Evolutionary conservation across 2,888 invertebrate species (phyloP), one percentile per base, ranked within the genome.

Genomic region (Schrankia costaestrigalis): DNA sequence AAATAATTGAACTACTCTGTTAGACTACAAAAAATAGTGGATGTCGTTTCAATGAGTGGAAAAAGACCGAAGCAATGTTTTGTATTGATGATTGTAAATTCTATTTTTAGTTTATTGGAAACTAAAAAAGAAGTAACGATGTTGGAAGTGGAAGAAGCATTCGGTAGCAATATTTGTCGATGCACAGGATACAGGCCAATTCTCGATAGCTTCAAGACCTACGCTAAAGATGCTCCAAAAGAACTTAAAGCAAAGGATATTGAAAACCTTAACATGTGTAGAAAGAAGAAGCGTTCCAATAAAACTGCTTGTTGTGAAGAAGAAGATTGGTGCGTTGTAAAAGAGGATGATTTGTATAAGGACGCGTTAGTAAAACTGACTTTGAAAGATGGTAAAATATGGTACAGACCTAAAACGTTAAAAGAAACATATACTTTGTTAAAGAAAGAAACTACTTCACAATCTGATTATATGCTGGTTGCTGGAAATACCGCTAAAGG

Each of bases 121-220:
- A n/a, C n/a, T n/a, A 63, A 56, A 5, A 62, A 62, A 44, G 68
- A 80, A 4, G 55, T 91, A 18, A 90, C 90, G 3, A 90, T 90
- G 89, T 78, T 90, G 18, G 90, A 93, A 50, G 86, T 94, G 11
- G 94, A 94, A 64, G 90, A 92, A 50, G 89, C 92, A 0, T 92
- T 94, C 45, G 93, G 92, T 1, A 91, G 93, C 26, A 93, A 94
- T 51, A 90, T 94, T 15, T 94, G 94, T 48, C 89, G 94, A 21
- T 94, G 94, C 64, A 94, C 94, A 0, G 94, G 94, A 0, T 94
- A 93, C 61, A 84, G 94, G 5, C 91, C 94, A 0, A 94, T 95
- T 29, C 68, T 94, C 22, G 93, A 94, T 57, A 90, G 93, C 1
- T 93, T 94, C 73, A 94, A 94, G 65, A 90, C 91, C 1, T 91